These are phyloP conservation scores for Falco punctatus DNA, from an alignment of 2,113 vertebrate species.

Conservation along the genomic window DNA sequence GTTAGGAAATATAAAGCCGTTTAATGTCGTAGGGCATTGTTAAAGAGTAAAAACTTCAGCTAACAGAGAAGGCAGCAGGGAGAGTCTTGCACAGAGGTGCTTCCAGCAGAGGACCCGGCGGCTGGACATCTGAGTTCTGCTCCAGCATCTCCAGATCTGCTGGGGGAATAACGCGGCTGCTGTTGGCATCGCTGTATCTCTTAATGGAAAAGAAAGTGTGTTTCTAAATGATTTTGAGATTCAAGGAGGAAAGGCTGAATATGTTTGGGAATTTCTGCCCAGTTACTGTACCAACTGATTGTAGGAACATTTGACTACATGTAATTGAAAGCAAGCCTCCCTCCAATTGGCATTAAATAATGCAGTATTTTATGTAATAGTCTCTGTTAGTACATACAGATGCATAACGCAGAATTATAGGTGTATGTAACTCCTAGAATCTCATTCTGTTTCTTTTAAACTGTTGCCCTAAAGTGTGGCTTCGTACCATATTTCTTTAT, in stretches of 20 bases:
- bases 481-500: not conserved
- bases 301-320: not conserved
- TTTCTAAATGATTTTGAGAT: not conserved
- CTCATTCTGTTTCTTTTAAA: conserved; percentile 1
- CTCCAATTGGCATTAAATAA: not conserved
- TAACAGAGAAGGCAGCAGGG: not conserved
- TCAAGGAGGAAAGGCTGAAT: not conserved
- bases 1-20: not conserved
- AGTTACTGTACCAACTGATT: not conserved
- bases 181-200: not conserved
- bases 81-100: not conserved
- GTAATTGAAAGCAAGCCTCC: not conserved
- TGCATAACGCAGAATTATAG: not conserved
- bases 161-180: not conserved
- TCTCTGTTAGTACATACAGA: not conserved
- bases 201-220: not conserved
- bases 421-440: not conserved
- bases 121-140: not conserved
- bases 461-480: not conserved
- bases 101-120: not conserved
- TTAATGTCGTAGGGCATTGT: not conserved
- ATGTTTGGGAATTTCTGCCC: not conserved
- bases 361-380: not conserved
- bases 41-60: not conserved
- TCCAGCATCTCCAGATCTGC: not conserved